Percentiles rank a stretch among this genome's conserved stretches.
Conservation (phyloP, 64 coral and sea anemone genomes). For the Pocillopora verrucosa region DNA sequence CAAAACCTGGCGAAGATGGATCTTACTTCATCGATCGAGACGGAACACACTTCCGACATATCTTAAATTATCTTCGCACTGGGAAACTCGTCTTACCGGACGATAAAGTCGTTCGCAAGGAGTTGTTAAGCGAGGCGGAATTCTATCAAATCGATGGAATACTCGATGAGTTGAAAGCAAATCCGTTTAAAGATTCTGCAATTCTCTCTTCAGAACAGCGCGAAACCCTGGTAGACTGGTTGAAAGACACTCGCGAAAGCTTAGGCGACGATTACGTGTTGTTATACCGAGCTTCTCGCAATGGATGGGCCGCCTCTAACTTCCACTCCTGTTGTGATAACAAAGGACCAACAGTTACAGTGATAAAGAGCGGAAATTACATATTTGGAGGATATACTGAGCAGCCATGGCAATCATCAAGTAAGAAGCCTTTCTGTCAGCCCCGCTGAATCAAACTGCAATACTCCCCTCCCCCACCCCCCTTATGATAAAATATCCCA, state of each 20-base stretch:
- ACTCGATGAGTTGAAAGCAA: not conserved
- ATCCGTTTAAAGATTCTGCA: not conserved
- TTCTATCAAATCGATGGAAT: conserved; percentile 4
- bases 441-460: too few relatives aligned
- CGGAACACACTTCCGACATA: not conserved
- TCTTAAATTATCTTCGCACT: conserved; percentile 8
- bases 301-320: not conserved
- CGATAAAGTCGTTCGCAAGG: not conserved
- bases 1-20: not conserved
- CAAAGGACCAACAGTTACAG: not conserved
- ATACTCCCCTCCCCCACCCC: too few relatives aligned
- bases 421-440: not conserved
- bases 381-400: not conserved
- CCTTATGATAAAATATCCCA: too few relatives aligned
- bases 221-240: not conserved
- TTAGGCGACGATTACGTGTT: not conserved
- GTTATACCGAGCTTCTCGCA: not conserved
- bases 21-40: not conserved
- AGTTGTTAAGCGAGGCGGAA: not conserved
- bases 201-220: not conserved
- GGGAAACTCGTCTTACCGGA: not conserved
- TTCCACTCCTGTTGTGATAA: not conserved
- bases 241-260: not conserved
- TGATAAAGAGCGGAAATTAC: not conserved
- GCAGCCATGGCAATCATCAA: too few relatives aligned